Evolutionary conservation across 2,113 vertebrate genomes (phyloP).

Genomic region (Varanus salvator): DNA sequence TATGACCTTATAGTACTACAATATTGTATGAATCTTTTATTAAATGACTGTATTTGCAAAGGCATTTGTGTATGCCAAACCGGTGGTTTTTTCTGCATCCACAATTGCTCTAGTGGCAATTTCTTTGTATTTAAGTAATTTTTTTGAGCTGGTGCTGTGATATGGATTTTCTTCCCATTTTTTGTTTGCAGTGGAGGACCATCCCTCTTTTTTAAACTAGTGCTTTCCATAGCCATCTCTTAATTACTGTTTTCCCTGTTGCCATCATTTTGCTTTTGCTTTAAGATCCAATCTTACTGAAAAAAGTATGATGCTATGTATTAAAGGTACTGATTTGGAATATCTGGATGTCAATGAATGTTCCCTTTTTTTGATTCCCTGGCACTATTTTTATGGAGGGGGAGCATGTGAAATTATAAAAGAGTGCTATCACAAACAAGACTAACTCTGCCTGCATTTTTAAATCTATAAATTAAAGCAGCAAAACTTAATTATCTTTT

Average conservation of each 20-base stretch:
- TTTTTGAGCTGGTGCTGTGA: not conserved
- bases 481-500: no score
- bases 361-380: no score
- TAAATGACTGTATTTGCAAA: no score
- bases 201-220: not conserved
- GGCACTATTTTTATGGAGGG: not conserved
- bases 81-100: not conserved
- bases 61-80: no score
- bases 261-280: not conserved
- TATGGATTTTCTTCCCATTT: not conserved
- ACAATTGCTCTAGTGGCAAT: not conserved
- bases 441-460: no score
- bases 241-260: not conserved
- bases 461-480: no score
- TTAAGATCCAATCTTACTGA: not conserved
- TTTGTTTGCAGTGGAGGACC: not conserved
- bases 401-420: not conserved
- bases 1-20: no score
- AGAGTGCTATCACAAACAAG: no score
- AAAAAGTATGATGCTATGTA: not conserved
- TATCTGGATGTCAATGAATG: not conserved
- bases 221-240: not conserved
- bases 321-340: not conserved
- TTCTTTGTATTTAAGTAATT: not conserved
- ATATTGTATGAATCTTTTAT: no score